Percentiles rank a stretch among this genome's conserved stretches.
Conservation (phyloP, 2,888 invertebrate species). For the Dryobota labecula region DNA sequence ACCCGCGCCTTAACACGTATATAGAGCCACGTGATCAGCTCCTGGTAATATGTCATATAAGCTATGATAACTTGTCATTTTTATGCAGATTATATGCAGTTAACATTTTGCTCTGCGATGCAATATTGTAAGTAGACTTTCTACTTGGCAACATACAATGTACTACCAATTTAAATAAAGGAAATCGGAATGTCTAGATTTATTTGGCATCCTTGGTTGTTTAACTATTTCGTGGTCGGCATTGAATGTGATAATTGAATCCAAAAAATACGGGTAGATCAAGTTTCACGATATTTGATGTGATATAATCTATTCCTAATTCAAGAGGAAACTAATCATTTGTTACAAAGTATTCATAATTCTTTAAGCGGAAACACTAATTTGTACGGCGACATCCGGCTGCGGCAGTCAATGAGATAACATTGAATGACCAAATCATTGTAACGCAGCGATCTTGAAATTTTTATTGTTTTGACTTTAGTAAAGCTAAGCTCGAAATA, state of each 20-base stretch:
- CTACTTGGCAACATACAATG: constrained; percentile 19
- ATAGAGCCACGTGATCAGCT: constrained; percentile 49
- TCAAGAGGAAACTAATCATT: constrained; percentile 40
- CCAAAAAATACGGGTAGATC: neutral
- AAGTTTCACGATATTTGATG: neutral
- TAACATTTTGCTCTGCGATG: constrained; percentile 23
- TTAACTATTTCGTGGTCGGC: neutral
- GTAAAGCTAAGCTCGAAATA: neutral
- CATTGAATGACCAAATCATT: constrained; percentile 43
- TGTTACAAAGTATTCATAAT: constrained; percentile 51
- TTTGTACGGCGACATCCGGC: constrained; percentile 47
- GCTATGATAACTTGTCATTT: constrained; percentile 52
- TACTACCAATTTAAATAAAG: constrained; percentile 8
- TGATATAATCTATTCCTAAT: constrained; percentile 1
- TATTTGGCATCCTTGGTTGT: neutral
- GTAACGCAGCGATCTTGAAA: constrained; percentile 28
- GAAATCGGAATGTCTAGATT: neutral
- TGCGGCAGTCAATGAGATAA: constrained; percentile 39
- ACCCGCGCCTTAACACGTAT: constrained; percentile 34
- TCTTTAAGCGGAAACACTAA: constrained; percentile 50
- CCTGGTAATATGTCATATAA: constrained; percentile 36
- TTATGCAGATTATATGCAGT: constrained; percentile 47
- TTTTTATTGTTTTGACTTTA: constrained; percentile 16
- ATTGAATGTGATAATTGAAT: neutral
- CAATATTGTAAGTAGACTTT: constrained; percentile 32